Evolutionary conservation across 2,797 vertebrate genomes (phyloP).

Genomic region (Gallinago stenura): DNA sequence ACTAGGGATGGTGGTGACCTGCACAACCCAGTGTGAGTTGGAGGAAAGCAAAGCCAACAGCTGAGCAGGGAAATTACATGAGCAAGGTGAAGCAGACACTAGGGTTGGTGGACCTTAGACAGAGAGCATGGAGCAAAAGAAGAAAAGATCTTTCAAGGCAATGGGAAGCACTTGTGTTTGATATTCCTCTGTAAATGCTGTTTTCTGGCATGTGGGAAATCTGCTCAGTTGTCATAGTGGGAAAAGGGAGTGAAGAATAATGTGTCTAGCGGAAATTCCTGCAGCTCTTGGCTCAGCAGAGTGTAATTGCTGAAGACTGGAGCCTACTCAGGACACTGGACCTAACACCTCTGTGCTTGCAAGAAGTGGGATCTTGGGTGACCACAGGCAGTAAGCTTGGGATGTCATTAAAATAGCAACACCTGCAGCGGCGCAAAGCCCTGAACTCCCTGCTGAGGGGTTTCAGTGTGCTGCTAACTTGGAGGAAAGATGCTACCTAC

Average conservation of each 20-base stretch:
- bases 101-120: neutral
- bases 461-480: neutral
- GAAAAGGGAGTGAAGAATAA: neutral
- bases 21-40: neutral
- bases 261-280: neutral
- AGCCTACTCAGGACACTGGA: neutral
- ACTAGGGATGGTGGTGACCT: neutral
- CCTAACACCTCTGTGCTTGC: neutral
- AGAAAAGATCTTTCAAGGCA: neutral
- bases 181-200: neutral
- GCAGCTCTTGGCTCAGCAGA: neutral
- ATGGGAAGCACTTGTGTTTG: neutral
- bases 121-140: neutral
- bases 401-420: neutral
- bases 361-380: neutral
- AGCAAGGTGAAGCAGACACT: neutral
- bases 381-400: neutral
- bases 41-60: neutral
- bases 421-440: neutral
- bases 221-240: neutral
- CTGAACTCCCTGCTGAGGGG: neutral
- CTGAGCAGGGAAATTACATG: neutral
- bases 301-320: neutral
- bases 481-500: neutral
- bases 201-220: neutral